Evolutionary conservation across 2,113 vertebrate species (phyloP), one percentile per base, ranked within the genome.

Genomic region (Saguinus imperator): DNA sequence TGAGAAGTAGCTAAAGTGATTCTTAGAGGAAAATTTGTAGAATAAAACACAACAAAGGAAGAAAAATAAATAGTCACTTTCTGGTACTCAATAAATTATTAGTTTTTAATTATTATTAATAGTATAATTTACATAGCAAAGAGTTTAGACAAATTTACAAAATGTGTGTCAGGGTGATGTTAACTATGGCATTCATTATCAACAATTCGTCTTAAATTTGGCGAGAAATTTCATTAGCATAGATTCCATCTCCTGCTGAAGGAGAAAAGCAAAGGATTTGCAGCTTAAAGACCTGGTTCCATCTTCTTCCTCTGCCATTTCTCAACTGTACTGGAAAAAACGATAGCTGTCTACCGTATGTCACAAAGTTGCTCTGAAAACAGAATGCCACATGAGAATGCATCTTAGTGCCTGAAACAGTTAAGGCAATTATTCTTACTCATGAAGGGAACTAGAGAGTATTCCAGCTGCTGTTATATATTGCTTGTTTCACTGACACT

Each of bases 261-360:
- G 87, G n/a, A 91, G 68, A 89, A 86, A 27, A 92, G 12, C 35
- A 79, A 91, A 88, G 75, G 64, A 82, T 92, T 87, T 90, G 5
- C 29, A 20, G 6, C 23, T 81, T 79, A 23, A 55, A 64, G 9
- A 79, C 14, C 3, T 40, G 35, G 25, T 70, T 43, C 45, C 13
- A 18, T 11, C 8, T 72, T 73, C 55, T 92, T 77, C 32, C 8
- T 89, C 84, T 77, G 37, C 3, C 35, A 72, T 40, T 94, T 35
- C 55, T 95, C 37, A 40, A 23, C 25, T 66, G 4, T 50, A 77
- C 86, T 77, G 43, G n/a, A 96, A 94, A 95, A 25, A 76, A 70
- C 77, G 45, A 23, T 68, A 48, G 29, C 27, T 58, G 12, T 5
- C 45, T 64, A 72, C 18, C 8, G 6, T 35, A 57, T 37, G 23